Evolutionary conservation across 35 echinoderm and acorn worm species (phyloP), one percentile per base, ranked within the genome.

Genomic region (Heliocidaris erythrogramma): DNA sequence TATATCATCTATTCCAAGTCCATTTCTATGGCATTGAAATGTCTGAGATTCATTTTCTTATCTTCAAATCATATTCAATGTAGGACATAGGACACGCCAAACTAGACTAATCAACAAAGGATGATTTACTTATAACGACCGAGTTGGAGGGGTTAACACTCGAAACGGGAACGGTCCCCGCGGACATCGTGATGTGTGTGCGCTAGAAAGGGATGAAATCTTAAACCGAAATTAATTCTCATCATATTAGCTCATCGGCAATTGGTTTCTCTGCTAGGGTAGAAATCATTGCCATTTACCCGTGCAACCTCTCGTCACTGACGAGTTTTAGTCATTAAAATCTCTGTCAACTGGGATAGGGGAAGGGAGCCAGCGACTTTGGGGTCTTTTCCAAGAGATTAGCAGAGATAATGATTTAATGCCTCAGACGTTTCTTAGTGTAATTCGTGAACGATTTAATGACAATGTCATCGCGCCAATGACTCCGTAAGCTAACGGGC

Each of bases 191-290:
- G 27, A 78, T 78, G 65, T 78, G 65, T 27, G 65, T n/a, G 65
- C 65, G 65, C 27, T 27, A 78, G 65, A n/a, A 42, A 52, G 47
- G 49, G 27, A 49, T 59, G 91, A 92, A 92, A 92, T 92, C 91
- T 59, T 92, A 92, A 92, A 92, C 91, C 91, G 49, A 92, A 92
- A 92, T 92, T 92, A 92, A 92, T 92, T 92, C 91, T 17, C 91
- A 92, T 92, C 91, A 92, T 92, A 92, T 92, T 92, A 92, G 91
- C 91, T 89, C 87, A 89, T 89, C 87, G 87, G 31, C 87, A 89
- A 89, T 48, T 89, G 87, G 18, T 48, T 32, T 89, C 47, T 48
- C 87, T 89, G 11, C 31, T 78, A 78, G 65, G 65, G 18, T 24
- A n/a, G 18, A 78, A 18, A 27, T 78, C 27, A 27, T 78, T 24